phyloP scores from a whole-genome alignment of 2,888 invertebrate genomes.

The Amblyjoppa fuscipennis region DNA sequence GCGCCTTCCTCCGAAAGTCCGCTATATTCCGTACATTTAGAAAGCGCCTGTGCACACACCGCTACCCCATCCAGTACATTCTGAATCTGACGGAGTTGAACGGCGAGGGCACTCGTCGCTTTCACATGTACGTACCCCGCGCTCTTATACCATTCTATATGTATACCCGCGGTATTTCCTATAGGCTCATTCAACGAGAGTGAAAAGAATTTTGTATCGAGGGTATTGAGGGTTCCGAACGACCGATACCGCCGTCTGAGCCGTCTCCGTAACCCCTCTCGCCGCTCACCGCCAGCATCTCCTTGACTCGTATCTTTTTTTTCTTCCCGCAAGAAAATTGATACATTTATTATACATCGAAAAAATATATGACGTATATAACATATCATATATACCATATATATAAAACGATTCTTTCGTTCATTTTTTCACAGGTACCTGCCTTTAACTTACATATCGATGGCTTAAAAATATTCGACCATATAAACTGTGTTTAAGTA shows the following conservation, averaged over 20 bases:
- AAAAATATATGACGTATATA: neutral
- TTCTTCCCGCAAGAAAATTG: conserved; percentile 36
- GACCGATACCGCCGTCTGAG: conserved; percentile 67
- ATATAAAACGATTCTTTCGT: too few species aligned
- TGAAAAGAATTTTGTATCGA: conserved; percentile 84
- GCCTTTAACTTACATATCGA: too few species aligned
- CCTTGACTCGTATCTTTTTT: neutral
- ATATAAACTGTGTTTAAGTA: too few species aligned
- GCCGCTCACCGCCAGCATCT: conserved; percentile 14
- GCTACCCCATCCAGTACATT: conserved; percentile 67
- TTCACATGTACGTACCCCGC: conserved; percentile 50
- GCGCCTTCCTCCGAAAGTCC: conserved; percentile 83
- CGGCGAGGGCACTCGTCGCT: conserved; percentile 61
- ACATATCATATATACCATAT: too few species aligned
- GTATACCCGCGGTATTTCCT: conserved; percentile 80
- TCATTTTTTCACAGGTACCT: too few species aligned
- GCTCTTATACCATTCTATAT: conserved; percentile 47
- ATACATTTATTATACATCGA: neutral
- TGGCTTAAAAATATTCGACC: too few species aligned
- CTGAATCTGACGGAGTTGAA: conserved; percentile 77
- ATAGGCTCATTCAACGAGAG: conserved; percentile 80
- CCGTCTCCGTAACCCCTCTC: neutral
- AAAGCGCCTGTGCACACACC: conserved; percentile 82
- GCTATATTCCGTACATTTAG: conserved; percentile 83
- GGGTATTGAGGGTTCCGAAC: conserved; percentile 80